Percentiles rank a stretch among this genome's conserved stretches.
These are phyloP conservation scores for Psilopogon haemacephalus DNA, from an alignment of 2,113 vertebrate genomes.

Conservation along the genomic window DNA sequence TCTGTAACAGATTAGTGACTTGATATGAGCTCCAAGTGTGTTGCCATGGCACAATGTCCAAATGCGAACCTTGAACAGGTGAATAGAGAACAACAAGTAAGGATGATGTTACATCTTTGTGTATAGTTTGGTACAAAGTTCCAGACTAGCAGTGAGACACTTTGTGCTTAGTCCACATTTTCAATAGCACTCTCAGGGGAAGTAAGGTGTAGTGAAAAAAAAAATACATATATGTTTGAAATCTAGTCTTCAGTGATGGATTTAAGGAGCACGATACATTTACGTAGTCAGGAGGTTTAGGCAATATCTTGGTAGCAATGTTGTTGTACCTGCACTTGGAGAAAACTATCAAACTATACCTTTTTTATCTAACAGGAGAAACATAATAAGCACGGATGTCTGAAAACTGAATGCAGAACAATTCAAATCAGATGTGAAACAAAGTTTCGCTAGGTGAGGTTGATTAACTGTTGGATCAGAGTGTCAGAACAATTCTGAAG, in stretches of 20 bases:
- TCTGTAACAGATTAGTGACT: background rate
- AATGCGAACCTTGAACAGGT: accelerated
- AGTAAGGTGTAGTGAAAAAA: background rate
- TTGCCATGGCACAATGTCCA: background rate
- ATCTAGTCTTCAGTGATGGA: background rate
- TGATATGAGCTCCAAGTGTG: background rate
- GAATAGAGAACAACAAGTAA: accelerated
- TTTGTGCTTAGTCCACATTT: background rate
- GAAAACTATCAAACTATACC: background rate
- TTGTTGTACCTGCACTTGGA: background rate
- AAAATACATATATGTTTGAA: background rate
- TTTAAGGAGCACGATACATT: background rate
- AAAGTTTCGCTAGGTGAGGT: background rate
- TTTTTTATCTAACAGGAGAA: background rate
- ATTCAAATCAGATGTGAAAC: background rate
- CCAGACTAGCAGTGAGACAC: background rate
- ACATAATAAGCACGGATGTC: background rate
- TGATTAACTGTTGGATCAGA: background rate
- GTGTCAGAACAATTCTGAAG: background rate
- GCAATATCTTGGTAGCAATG: background rate
- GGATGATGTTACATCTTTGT: background rate
- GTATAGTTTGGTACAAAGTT: background rate
- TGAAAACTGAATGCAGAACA: background rate
- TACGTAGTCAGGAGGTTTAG: background rate
- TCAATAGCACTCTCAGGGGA: accelerated